Percentiles rank a stretch among this genome's conserved stretches.
phyloP scores from a whole-genome alignment of 2,888 invertebrate species.

The Itoplectis maculator region DNA sequence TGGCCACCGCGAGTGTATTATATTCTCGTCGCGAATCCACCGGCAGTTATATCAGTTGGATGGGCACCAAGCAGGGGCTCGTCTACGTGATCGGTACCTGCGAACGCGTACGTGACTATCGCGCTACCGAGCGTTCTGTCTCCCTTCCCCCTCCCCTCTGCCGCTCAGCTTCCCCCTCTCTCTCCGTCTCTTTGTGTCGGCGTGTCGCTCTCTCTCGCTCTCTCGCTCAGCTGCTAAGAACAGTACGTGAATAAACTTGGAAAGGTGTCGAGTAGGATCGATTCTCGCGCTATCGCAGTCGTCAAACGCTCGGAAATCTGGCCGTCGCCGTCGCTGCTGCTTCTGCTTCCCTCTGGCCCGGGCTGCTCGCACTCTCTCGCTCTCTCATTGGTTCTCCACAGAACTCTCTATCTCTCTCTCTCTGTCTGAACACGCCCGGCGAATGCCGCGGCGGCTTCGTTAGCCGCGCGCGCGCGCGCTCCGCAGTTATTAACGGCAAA shows the following conservation, averaged over 20 bases:
- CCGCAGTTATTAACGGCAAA: conserved; percentile 21
- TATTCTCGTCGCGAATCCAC: conserved; percentile 55
- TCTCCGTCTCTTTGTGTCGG: conserved; percentile 19
- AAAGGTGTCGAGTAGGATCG: conserved; percentile 53
- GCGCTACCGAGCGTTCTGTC: conserved; percentile 16
- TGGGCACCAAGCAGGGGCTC: conserved; percentile 53
- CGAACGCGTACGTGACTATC: conserved; percentile 62
- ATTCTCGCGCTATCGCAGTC: conserved; percentile 40
- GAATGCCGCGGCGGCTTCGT: not conserved
- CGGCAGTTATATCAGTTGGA: conserved; percentile 62
- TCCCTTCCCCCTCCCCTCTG: not conserved
- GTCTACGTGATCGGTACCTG: conserved; percentile 41
- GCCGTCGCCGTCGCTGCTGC: not conserved
- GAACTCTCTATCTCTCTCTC: no score
- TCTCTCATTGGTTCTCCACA: no score
- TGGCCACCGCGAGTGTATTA: conserved; percentile 15
- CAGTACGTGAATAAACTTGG: conserved; percentile 62
- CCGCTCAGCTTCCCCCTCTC: not conserved
- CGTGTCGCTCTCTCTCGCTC: conserved; percentile 9
- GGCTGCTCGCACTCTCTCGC: not conserved
- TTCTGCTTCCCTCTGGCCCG: not conserved
- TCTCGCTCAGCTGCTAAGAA: conserved; percentile 15
- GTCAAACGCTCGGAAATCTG: conserved; percentile 23
- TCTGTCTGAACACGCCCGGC: not conserved
- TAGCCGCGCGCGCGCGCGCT: no score